These are phyloP conservation scores for Vanessa atalanta DNA, from an alignment of 1,140 invertebrate species.

Conservation along the genomic window DNA sequence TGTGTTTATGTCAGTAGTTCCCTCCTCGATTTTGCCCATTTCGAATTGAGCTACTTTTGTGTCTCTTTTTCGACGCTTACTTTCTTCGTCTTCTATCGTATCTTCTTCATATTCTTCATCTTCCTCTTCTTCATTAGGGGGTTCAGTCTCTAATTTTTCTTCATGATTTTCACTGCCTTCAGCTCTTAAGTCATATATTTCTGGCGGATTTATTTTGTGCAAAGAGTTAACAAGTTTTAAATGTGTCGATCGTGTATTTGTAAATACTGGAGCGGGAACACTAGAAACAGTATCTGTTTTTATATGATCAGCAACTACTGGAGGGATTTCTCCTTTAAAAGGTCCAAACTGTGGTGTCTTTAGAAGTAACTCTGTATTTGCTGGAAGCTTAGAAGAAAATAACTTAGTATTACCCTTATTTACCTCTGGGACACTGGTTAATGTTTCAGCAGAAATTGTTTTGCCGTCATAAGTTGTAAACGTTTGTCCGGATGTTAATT, in stretches of 20 bases:
- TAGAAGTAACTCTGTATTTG: slow-evolving; percentile 82
- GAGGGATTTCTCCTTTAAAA: slow-evolving; percentile 86
- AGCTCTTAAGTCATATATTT: slow-evolving; percentile 47
- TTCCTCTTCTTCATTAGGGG: slow-evolving; percentile 38
- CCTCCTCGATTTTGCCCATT: slow-evolving; percentile 49
- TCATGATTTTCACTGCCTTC: slow-evolving; percentile 60
- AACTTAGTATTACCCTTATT: slow-evolving; percentile 67
- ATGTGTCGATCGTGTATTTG: slow-evolving; percentile 50
- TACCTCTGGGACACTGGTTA: slow-evolving; percentile 82
- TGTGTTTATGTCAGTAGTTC: slow-evolving; percentile 35
- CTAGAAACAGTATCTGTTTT: slow-evolving; percentile 42
- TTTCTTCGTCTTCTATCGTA: slow-evolving; percentile 42
- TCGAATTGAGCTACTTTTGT: slow-evolving; percentile 63
- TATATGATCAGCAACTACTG: slow-evolving; percentile 60
- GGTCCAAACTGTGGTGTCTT: slow-evolving; percentile 86
- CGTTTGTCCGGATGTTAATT: slow-evolving; percentile 76
- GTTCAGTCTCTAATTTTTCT: slow-evolving; percentile 35
- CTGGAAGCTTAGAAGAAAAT: slow-evolving; percentile 81
- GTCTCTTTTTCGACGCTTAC: slow-evolving; percentile 55
- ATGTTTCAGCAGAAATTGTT: slow-evolving; percentile 83
- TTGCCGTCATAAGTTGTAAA: slow-evolving; percentile 88
- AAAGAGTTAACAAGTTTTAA: slow-evolving; percentile 59
- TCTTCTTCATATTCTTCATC: slow-evolving; percentile 54
- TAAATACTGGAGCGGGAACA: slow-evolving; percentile 25
- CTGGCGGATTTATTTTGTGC: slow-evolving; percentile 38